A percentile compares a stretch with the other conserved stretches of the same genome.
phyloP scores from a whole-genome alignment of 1,140 invertebrate species.

The Euwallacea fornicatus region DNA sequence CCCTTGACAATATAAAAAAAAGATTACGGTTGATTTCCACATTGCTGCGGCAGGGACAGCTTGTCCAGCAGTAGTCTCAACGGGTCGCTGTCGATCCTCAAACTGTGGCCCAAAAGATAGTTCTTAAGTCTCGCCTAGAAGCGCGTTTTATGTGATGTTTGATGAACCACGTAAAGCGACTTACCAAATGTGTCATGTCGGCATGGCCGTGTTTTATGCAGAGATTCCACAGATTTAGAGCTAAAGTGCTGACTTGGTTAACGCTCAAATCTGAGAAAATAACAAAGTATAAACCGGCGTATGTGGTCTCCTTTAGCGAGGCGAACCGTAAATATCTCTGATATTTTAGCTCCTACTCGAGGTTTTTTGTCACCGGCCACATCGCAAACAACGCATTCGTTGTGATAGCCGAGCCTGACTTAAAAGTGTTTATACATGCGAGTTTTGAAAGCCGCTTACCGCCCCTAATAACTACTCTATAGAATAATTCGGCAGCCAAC shows the following conservation, averaged over 20 bases:
- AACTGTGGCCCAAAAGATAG: background rate
- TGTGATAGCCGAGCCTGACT: background rate
- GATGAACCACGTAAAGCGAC: background rate
- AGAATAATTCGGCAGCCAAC: conserved; percentile 73
- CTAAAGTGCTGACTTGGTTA: conserved; percentile 63
- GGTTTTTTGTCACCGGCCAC: no score
- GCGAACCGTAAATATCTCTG: background rate
- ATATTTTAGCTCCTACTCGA: background rate
- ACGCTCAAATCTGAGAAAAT: conserved; percentile 61
- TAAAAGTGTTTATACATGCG: no score
- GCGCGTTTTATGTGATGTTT: conserved; percentile 53
- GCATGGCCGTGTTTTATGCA: conserved; percentile 63
- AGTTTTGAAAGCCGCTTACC: background rate
- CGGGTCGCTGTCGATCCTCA: background rate
- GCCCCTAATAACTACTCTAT: conserved; percentile 68
- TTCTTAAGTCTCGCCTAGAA: background rate
- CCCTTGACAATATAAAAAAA: no score
- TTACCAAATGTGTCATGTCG: conserved; percentile 57
- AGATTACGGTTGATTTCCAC: no score
- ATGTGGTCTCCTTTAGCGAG: background rate
- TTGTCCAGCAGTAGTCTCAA: background rate
- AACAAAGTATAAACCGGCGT: background rate
- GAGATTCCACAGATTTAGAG: conserved; percentile 78
- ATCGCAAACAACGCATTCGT: background rate
- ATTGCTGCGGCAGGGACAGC: background rate